A percentile compares a stretch with the other conserved stretches of the same genome.
Evolutionary conservation across 2,113 vertebrate genomes (phyloP).

Genomic region (Ranitomeya imitator): DNA sequence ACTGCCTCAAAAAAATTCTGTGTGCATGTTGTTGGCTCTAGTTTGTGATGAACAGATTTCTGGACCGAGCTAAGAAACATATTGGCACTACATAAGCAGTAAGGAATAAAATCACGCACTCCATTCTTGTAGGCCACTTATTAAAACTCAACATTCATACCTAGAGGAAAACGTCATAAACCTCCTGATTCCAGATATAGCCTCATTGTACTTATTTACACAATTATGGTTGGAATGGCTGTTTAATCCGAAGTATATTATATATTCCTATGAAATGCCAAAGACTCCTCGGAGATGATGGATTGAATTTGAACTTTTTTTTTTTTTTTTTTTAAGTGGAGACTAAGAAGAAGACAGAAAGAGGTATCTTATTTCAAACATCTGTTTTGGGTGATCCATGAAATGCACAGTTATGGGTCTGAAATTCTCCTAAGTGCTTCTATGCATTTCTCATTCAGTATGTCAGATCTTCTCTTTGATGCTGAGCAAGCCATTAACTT

Average conservation of each 20-base stretch:
- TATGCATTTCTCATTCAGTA: conserved; percentile 55
- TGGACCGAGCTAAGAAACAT: background rate
- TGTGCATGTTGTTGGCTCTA: too few species aligned
- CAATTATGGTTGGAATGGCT: conserved; percentile 2
- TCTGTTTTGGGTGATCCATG: conserved; percentile 49
- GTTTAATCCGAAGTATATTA: background rate
- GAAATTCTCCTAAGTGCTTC: conserved; percentile 46
- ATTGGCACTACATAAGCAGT: background rate
- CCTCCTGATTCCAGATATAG: background rate
- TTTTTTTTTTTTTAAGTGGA: conserved; percentile 37
- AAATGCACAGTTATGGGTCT: conserved; percentile 52
- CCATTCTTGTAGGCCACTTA: background rate
- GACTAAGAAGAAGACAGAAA: conserved; percentile 33
- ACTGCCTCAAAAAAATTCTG: too few species aligned
- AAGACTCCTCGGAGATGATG: conserved; percentile 25
- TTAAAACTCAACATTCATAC: background rate
- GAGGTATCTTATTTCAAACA: conserved; percentile 56
- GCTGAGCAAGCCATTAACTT: conserved; percentile 51
- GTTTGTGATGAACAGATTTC: too few species aligned
- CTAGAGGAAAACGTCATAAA: background rate
- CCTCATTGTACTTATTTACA: background rate
- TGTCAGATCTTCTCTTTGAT: conserved; percentile 53
- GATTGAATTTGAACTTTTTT: conserved; percentile 40
- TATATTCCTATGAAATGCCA: conserved; percentile 22
- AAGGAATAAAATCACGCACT: background rate